Percentiles rank a stretch among this genome's conserved stretches.
These are phyloP conservation scores for Aphidius colemani DNA, from an alignment of 2,888 invertebrate species.

Conservation along the genomic window DNA sequence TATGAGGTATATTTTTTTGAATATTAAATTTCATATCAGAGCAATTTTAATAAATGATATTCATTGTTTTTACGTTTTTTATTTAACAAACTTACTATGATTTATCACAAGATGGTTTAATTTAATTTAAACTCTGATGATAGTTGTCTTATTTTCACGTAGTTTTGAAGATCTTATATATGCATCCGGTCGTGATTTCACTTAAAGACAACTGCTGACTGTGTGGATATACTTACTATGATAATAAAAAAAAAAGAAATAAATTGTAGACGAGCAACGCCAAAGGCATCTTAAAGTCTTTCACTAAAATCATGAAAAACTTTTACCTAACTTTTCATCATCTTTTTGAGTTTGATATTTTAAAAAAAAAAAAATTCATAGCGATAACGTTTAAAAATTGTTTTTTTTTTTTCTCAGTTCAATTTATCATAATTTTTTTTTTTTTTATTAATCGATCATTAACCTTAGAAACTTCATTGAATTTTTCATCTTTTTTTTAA, in stretches of 20 bases:
- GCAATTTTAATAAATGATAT: constrained; percentile 7
- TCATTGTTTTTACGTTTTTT: constrained; percentile 5
- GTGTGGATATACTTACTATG: not conserved
- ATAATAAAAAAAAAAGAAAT: not conserved
- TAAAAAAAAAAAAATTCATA: no score
- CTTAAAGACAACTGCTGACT: not conserved
- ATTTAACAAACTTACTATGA: constrained; percentile 29
- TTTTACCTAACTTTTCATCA: constrained; percentile 15
- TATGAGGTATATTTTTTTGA: no score
- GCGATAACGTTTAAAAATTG: no score
- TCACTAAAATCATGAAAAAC: constrained; percentile 14
- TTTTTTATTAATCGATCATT: no score
- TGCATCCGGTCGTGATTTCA: constrained; percentile 21
- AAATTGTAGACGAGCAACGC: not conserved
- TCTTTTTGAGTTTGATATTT: no score
- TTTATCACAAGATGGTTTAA: constrained; percentile 38
- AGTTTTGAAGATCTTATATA: constrained; percentile 16
- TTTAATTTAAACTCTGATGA: constrained; percentile 34
- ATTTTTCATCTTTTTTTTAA: no score
- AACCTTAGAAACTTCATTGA: no score
- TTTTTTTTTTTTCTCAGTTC: no score
- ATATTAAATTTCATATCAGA: no score
- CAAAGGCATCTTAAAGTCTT: constrained; percentile 9
- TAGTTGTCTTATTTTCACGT: constrained; percentile 24
- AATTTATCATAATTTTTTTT: no score